Evolutionary conservation across 2,888 invertebrate species (phyloP), one percentile per base, ranked within the genome.

Genomic region (Leptarthrus brevirostris): DNA sequence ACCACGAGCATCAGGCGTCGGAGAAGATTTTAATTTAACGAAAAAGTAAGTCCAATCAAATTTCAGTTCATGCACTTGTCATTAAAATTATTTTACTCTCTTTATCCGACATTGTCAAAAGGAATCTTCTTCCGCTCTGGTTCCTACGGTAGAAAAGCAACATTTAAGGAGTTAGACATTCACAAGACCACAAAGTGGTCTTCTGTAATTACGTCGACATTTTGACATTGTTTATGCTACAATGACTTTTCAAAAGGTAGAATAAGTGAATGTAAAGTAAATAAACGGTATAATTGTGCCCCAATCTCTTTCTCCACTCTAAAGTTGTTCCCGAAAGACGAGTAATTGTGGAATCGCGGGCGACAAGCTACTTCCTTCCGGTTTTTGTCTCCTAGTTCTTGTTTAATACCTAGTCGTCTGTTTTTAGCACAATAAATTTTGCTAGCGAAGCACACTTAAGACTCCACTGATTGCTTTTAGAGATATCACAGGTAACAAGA

Each of bases 181-280:
- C 36, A 49, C 18, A 36, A 58, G 20, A 20, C 36, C 58, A 36
- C 36, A 36, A 58, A 58, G 36, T 40, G 58, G 58, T 58, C 58
- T 58, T 58, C 58, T 58, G 16, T 58, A 58, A 34, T 34, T 58
- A 58, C 58, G 36, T 40, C 34, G 36, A 58, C 58, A 36, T 26
- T 56, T 56, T 56, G 30, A 30, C 56, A 16, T 56, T 30, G 36
- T 58, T 58, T 58, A 36, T 58, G 20, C 12, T 20, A 34, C 20
- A 20, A 34, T 12, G n/a, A 22, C 40, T 40, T 40, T 40, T 40
- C n/a, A n/a, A 40, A 12, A 40, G 40, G 40, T 40, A 40, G 40
- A 40, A 40, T 12, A 6, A 3, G 40, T 40, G 40, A 40, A 40
- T 40, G 40, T 40, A n/a, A 40, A 40, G 40, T 40, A 40, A 40